Percentiles rank a stretch among this genome's conserved stretches.
phyloP scores from a whole-genome alignment of 2,888 invertebrate species.

The Pasiphila rectangulata region DNA sequence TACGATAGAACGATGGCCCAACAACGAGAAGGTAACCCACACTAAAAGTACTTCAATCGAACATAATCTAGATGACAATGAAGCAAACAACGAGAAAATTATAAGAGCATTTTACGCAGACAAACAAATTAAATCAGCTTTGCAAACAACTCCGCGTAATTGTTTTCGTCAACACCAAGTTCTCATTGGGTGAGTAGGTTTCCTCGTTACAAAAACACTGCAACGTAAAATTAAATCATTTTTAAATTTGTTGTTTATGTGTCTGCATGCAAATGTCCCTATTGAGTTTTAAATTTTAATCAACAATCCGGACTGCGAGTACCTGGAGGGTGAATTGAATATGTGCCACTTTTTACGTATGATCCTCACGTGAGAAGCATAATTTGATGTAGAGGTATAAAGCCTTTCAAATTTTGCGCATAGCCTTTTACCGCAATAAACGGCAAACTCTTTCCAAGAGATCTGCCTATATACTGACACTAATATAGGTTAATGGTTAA shows the following conservation, averaged over 20 bases:
- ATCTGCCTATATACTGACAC: too few species aligned
- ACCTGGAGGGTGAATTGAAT: constrained; percentile 11
- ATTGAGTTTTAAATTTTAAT: constrained; percentile 39
- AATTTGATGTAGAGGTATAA: constrained; percentile 15
- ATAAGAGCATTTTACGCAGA: constrained; percentile 47
- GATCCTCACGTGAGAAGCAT: constrained; percentile 10
- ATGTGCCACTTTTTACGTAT: constrained; percentile 2
- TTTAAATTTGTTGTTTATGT: too few species aligned
- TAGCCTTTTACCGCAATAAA: constrained; percentile 30
- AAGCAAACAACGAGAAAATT: constrained; percentile 46
- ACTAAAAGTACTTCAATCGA: neutral
- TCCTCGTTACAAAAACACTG: constrained; percentile 22
- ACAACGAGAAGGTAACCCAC: constrained; percentile 39
- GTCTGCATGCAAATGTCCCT: too few species aligned
- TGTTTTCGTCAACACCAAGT: constrained; percentile 70
- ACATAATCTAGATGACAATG: constrained; percentile 6
- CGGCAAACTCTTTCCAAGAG: constrained; percentile 24
- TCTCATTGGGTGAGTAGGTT: constrained; percentile 56
- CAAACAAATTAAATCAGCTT: constrained; percentile 54
- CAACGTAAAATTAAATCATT: constrained; percentile 24
- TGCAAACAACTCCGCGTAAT: constrained; percentile 51
- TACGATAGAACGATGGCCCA: constrained; percentile 59
- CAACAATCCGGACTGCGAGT: constrained; percentile 23
- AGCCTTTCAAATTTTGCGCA: constrained; percentile 19
- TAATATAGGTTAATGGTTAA: too few species aligned